Percentiles rank a stretch among this genome's conserved stretches.
phyloP scores from a whole-genome alignment of 2,113 vertebrate genomes.

The Melanotaenia duboulayi region DNA sequence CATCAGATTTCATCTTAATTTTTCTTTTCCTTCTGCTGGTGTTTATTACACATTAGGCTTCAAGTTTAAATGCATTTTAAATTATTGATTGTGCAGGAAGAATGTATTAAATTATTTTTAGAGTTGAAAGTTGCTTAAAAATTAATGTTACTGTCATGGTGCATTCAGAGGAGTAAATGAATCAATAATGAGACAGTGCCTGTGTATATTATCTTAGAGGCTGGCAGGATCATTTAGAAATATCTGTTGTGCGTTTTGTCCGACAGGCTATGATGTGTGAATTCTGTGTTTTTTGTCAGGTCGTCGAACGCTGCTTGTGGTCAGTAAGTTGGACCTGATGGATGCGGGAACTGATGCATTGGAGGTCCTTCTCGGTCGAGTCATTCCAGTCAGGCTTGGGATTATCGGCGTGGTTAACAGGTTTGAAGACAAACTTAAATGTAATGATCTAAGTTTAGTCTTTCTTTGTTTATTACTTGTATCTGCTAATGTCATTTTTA shows the following conservation, averaged over 20 bases:
- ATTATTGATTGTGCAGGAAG: constrained; percentile 32
- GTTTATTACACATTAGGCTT: constrained; percentile 24
- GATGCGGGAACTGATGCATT: constrained; percentile 86
- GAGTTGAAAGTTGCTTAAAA: constrained; percentile 14
- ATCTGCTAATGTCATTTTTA: background rate
- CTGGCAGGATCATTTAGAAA: background rate
- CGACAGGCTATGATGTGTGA: background rate
- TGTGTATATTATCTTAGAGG: constrained; percentile 3
- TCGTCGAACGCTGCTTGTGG: constrained; percentile 83
- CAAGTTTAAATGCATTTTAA: constrained; percentile 27
- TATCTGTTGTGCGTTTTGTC: background rate
- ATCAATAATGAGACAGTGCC: constrained; percentile 5
- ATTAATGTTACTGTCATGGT: constrained; percentile 21
- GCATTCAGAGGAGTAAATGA: constrained; percentile 15
- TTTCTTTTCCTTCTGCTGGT: constrained; percentile 1
- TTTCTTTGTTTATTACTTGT: background rate
- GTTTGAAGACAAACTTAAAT: constrained; percentile 62
- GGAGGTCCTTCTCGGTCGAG: constrained; percentile 85
- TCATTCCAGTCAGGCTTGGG: constrained; percentile 86
- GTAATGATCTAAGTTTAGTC: background rate
- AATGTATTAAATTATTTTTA: constrained; percentile 16
- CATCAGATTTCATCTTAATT: constrained; percentile 35
- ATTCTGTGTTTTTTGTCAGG: constrained; percentile 69
- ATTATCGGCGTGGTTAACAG: constrained; percentile 88
- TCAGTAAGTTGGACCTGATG: constrained; percentile 88